Conservation (phyloP, 2,113 vertebrate genomes). For the Pongo abelii region DNA sequence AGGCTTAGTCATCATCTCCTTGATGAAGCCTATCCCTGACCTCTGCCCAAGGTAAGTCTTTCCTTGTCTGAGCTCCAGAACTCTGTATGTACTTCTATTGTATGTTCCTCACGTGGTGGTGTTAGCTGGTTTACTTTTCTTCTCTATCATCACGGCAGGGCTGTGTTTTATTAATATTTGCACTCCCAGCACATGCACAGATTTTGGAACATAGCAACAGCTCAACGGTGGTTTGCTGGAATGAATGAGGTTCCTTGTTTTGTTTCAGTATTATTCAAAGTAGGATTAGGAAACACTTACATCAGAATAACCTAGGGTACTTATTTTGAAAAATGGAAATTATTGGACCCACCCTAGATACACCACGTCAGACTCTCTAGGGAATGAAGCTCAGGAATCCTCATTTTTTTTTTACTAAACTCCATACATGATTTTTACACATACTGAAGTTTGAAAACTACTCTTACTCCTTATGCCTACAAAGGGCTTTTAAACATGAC, state of each 20-base stretch:
- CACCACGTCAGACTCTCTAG: not conserved
- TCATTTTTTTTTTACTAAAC: not conserved
- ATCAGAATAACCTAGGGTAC: not conserved
- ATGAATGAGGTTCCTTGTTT: not conserved
- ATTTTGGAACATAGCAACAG: not conserved
- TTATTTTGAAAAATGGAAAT: not conserved
- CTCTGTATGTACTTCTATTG: too few relatives aligned
- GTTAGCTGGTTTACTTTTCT: not conserved
- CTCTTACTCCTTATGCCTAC: not conserved
- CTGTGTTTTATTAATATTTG: not conserved
- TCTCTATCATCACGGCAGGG: not conserved
- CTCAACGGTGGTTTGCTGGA: not conserved
- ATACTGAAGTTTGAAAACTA: not conserved
- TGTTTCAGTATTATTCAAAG: not conserved
- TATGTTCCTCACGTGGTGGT: not conserved
- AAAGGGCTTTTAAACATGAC: not conserved
- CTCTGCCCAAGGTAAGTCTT: not conserved
- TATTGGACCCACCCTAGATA: not conserved
- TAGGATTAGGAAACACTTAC: not conserved
- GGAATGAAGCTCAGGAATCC: not conserved
- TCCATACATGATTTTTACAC: not conserved
- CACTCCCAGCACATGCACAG: not conserved
- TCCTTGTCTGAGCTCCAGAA: not conserved
- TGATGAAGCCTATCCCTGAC: not conserved
- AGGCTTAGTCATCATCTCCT: not conserved